phyloP scores from a whole-genome alignment of 1,140 invertebrate species.

The Atta texana region DNA sequence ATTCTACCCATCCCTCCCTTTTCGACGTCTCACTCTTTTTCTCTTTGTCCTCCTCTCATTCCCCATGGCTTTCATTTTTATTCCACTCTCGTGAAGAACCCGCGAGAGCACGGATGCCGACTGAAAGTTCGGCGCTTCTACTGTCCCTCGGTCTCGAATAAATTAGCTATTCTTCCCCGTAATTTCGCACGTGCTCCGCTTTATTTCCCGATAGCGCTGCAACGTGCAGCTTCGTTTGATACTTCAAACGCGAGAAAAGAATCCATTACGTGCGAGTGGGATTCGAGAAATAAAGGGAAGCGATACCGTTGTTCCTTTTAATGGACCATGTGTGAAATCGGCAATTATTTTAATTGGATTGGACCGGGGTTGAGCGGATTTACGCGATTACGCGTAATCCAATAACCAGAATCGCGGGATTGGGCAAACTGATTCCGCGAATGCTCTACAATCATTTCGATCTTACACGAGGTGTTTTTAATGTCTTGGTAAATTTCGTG shows the following conservation, averaged over 20 bases:
- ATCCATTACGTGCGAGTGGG: background rate
- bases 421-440: conserved; percentile 56
- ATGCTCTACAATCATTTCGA: conserved; percentile 20
- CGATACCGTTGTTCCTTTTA: background rate
- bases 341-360: conserved; percentile 64
- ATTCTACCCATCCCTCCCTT: background rate
- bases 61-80: conserved; percentile 39
- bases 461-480: conserved; percentile 36
- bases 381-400: background rate
- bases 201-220: conserved; percentile 9
- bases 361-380: conserved; percentile 30
- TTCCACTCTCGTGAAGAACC: conserved; percentile 45
- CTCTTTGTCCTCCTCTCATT: conserved; percentile 6
- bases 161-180: conserved; percentile 41
- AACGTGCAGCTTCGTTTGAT: background rate
- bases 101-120: conserved; percentile 51
- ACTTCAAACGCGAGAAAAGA: conserved; percentile 3
- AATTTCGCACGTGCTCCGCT: conserved; percentile 38
- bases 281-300: conserved; percentile 30
- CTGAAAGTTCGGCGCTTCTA: conserved; percentile 66
- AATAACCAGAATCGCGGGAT: conserved; percentile 46
- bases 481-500: conserved; percentile 74
- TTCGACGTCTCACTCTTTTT: conserved; percentile 33
- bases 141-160: conserved; percentile 38
- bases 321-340: background rate